phyloP scores from a whole-genome alignment of 2,113 vertebrate species.

The Polypterus bichir region DNA sequence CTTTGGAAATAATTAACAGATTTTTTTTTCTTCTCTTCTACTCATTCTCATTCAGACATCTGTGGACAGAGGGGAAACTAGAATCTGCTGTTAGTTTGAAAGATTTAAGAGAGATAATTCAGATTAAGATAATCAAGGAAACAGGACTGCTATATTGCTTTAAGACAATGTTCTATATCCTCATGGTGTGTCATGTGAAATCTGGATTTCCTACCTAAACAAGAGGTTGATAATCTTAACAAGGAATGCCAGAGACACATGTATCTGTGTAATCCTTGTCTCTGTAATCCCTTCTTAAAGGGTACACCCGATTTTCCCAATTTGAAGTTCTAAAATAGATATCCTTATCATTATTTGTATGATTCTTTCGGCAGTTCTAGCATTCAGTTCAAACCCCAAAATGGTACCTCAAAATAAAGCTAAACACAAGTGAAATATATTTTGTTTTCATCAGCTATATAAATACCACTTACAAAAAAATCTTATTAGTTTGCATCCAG shows the following conservation, averaged over 20 bases:
- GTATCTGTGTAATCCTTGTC: conserved; percentile 6
- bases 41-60: conserved; percentile 52
- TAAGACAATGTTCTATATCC: conserved; percentile 23
- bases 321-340: too few relatives aligned
- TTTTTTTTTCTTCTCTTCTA: conserved; percentile 36
- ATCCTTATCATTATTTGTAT: too few relatives aligned
- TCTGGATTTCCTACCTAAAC: background rate
- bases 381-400: too few relatives aligned
- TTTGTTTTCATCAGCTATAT: too few relatives aligned
- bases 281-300: too few relatives aligned
- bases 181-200: conserved; percentile 34
- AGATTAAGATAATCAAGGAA: conserved; percentile 47
- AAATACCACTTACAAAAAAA: too few relatives aligned
- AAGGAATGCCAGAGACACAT: conserved; percentile 17
- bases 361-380: too few relatives aligned
- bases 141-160: conserved; percentile 36
- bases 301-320: too few relatives aligned
- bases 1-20: conserved; percentile 96
- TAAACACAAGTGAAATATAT: too few relatives aligned
- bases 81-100: conserved; percentile 32
- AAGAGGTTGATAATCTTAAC: conserved; percentile 4
- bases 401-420: too few relatives aligned
- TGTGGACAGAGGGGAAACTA: conserved; percentile 36
- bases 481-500: too few relatives aligned
- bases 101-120: conserved; percentile 44